Percentiles rank a stretch among this genome's conserved stretches.
phyloP scores from a whole-genome alignment of 2,113 vertebrate genomes.

The Hipposideros armiger region DNA sequence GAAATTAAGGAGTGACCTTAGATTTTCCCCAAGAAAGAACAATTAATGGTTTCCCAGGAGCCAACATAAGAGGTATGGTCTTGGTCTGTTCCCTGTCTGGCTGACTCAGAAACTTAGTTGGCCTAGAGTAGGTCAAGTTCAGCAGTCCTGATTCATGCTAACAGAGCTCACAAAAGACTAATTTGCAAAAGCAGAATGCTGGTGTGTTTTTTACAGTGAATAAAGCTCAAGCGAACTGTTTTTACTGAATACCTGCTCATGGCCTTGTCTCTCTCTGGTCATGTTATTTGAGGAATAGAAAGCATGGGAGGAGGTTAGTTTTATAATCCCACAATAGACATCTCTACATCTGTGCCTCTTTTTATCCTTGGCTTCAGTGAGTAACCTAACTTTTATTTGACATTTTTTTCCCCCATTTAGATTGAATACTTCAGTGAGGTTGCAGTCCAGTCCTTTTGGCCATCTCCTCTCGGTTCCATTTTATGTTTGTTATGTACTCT shows the following conservation, averaged over 20 bases:
- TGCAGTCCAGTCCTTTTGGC: not conserved
- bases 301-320: not conserved
- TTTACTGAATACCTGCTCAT: not conserved
- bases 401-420: not conserved
- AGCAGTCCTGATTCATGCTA: not conserved
- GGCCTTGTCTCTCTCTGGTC: not conserved
- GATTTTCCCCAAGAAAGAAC: slow-evolving; percentile 25
- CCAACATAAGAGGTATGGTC: not conserved
- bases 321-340: not conserved
- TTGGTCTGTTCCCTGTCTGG: not conserved
- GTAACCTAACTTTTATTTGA: not conserved
- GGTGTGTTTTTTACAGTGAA: not conserved
- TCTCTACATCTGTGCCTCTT: not conserved
- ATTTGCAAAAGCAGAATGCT: not conserved
- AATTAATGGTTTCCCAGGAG: not conserved
- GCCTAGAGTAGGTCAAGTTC: not conserved
- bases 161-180: not conserved
- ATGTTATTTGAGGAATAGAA: slow-evolving; percentile 9
- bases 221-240: not conserved
- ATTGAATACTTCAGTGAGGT: not conserved
- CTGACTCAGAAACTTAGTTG: not conserved
- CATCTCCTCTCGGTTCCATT: not conserved
- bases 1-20: not conserved
- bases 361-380: not conserved
- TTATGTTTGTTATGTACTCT: not conserved